These are phyloP conservation scores for Drosophila azteca DNA, from an alignment of 1,140 invertebrate species.

Conservation along the genomic window DNA sequence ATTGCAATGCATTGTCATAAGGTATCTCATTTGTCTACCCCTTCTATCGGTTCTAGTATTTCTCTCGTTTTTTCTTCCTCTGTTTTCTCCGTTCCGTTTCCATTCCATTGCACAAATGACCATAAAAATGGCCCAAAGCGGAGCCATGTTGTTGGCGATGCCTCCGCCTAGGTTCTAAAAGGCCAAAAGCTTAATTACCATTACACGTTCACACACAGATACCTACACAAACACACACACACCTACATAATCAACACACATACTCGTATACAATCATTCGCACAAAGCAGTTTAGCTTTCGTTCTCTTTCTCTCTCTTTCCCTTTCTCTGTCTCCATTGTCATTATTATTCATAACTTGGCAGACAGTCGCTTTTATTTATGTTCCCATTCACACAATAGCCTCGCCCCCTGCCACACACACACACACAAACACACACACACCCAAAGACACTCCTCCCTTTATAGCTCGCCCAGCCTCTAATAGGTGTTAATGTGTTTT, in stretches of 20 bases:
- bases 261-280: slow-evolving; percentile 18
- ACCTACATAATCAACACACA: slow-evolving; percentile 54
- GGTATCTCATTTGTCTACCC: too few species aligned
- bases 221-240: neutral
- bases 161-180: slow-evolving; percentile 16
- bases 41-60: neutral
- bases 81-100: slow-evolving; percentile 18
- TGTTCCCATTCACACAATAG: slow-evolving; percentile 67
- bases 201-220: slow-evolving; percentile 34
- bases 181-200: slow-evolving; percentile 71
- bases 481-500: slow-evolving; percentile 78
- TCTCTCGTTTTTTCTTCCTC: neutral
- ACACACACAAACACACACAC: neutral
- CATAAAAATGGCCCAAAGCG: slow-evolving; percentile 71
- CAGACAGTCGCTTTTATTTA: slow-evolving; percentile 75
- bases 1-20: too few species aligned
- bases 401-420: slow-evolving; percentile 22
- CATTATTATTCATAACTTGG: slow-evolving; percentile 80
- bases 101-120: slow-evolving; percentile 66
- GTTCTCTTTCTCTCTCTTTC: slow-evolving; percentile 3
- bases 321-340: slow-evolving; percentile 46
- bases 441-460: neutral
- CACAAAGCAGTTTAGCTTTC: slow-evolving; percentile 36
- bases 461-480: slow-evolving; percentile 17
- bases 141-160: slow-evolving; percentile 61